Evolutionary conservation across 2,888 invertebrate species (phyloP).

Genomic region (Bellardia bayeri): DNA sequence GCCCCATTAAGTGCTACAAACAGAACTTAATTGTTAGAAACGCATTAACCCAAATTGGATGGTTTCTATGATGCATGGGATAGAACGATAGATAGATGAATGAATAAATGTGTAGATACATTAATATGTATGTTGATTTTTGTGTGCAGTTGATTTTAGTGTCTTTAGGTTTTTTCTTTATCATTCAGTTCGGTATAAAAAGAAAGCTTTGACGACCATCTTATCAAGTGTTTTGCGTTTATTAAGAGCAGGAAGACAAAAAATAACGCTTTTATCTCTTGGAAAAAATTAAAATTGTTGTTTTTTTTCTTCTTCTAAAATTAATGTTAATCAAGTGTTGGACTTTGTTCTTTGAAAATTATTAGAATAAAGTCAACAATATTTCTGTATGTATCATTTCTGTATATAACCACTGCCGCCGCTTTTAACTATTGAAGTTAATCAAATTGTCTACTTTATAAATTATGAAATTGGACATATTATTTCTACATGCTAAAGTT

Average conservation of each 20-base stretch:
- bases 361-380: background rate
- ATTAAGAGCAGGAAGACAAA: slow-evolving; percentile 48
- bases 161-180: slow-evolving; percentile 6
- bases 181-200: background rate
- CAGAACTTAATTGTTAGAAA: slow-evolving; percentile 69
- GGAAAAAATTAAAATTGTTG: slow-evolving; percentile 37
- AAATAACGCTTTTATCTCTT: slow-evolving; percentile 31
- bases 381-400: no score
- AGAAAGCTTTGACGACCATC: slow-evolving; percentile 59
- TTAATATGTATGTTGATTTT: slow-evolving; percentile 39
- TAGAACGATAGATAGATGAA: background rate
- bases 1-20: slow-evolving; percentile 63
- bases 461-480: no score
- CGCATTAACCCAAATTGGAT: slow-evolving; percentile 72
- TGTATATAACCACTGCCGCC: no score
- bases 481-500: no score
- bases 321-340: slow-evolving; percentile 63
- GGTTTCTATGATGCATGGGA: slow-evolving; percentile 3
- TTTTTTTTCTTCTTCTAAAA: slow-evolving; percentile 32
- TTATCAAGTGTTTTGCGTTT: slow-evolving; percentile 68
- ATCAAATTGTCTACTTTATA: background rate
- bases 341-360: background rate
- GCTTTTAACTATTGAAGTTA: background rate
- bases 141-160: background rate
- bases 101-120: slow-evolving; percentile 14